Conservation (phyloP, 2,888 invertebrate genomes). For the Sinentomon sp. region DNA sequence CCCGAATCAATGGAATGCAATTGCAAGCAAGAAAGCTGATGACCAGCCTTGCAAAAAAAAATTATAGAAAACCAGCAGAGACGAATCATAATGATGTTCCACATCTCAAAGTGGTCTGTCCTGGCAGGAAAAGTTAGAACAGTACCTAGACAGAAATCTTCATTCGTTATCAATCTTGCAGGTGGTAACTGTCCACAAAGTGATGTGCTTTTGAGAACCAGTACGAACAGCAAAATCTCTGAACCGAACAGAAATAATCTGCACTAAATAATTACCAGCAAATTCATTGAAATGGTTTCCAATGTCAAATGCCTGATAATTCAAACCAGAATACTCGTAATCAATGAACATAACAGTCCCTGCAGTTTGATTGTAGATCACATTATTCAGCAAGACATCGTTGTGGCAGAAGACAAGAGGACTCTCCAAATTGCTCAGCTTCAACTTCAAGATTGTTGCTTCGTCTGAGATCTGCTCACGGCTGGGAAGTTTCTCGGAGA, state of each 20-base stretch:
- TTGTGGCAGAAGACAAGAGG: constrained; percentile 87
- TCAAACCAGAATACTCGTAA: constrained; percentile 80
- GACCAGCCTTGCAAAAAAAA: too few species aligned
- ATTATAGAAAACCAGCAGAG: too few species aligned
- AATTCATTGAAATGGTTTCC: constrained; percentile 96
- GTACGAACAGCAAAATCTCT: constrained; percentile 4
- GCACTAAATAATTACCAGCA: constrained; percentile 51
- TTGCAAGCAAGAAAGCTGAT: too few species aligned
- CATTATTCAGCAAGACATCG: constrained; percentile 80
- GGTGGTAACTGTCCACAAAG: too few species aligned
- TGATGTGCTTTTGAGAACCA: constrained; percentile 3
- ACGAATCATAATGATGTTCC: too few species aligned
- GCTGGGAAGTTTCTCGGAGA: constrained; percentile 31
- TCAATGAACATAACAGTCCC: constrained; percentile 69
- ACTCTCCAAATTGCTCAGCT: constrained; percentile 33
- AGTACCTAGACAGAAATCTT: too few species aligned
- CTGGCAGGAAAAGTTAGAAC: too few species aligned
- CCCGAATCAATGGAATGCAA: too few species aligned
- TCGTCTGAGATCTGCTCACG: too few species aligned
- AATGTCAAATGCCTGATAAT: constrained; percentile 86
- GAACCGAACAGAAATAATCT: not conserved
- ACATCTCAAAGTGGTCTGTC: too few species aligned
- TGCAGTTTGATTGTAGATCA: constrained; percentile 45
- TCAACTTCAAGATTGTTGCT: constrained; percentile 30
- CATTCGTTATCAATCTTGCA: not conserved